A percentile compares a stretch with the other conserved stretches of the same genome.
These are phyloP conservation scores for Sesamia nonagrioides DNA, from an alignment of 1,140 invertebrate genomes.

Conservation along the genomic window DNA sequence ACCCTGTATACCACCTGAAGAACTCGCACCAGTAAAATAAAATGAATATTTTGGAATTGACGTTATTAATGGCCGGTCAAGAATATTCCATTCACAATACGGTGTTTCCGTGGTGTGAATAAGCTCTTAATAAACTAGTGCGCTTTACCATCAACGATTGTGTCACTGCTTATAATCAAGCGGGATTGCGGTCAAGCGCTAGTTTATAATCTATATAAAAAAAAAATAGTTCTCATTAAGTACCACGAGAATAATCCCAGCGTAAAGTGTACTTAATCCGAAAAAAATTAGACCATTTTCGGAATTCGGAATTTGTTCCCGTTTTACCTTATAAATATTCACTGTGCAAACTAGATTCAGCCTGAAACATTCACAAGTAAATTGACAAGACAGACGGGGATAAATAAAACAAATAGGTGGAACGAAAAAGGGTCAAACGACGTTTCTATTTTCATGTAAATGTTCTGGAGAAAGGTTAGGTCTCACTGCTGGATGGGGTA, in stretches of 20 bases:
- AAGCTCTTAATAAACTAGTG: too few relatives aligned
- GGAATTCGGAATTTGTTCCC: neutral
- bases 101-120: too few relatives aligned
- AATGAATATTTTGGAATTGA: neutral
- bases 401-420: conserved; percentile 69
- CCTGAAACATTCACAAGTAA: conserved; percentile 65
- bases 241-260: neutral
- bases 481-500: neutral
- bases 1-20: neutral
- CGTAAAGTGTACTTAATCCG: neutral
- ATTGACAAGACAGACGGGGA: conserved; percentile 64
- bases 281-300: conserved; percentile 27
- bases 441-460: conserved; percentile 67
- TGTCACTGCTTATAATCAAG: too few relatives aligned
- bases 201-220: too few relatives aligned
- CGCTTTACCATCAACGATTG: too few relatives aligned
- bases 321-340: conserved; percentile 36
- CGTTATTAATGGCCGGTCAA: too few relatives aligned
- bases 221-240: conserved; percentile 1
- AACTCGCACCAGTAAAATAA: neutral
- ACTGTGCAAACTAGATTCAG: conserved; percentile 34
- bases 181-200: too few relatives aligned
- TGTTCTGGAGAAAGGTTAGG: conserved; percentile 49
- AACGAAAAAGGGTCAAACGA: conserved; percentile 62
- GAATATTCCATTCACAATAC: too few relatives aligned